phyloP scores from a whole-genome alignment of 2,113 vertebrate species.

The Lota lota region DNA sequence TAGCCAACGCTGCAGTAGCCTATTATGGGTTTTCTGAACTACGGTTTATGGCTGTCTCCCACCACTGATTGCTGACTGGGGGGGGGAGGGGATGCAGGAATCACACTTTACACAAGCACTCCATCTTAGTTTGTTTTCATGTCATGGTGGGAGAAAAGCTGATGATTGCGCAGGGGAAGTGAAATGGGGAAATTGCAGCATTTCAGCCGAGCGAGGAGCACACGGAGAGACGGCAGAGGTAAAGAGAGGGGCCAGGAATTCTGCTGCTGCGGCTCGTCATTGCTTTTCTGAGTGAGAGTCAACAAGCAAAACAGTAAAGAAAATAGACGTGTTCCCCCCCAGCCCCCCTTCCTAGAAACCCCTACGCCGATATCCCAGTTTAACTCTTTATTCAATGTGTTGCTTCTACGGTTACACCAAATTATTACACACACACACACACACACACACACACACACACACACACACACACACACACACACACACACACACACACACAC shows the following conservation, averaged over 20 bases:
- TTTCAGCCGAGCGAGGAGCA: constrained; percentile 47
- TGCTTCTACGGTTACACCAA: constrained; percentile 7
- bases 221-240: constrained; percentile 38
- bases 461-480: constrained; percentile 1
- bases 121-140: constrained; percentile 66
- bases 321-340: constrained; percentile 27
- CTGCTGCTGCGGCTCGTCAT: constrained; percentile 27
- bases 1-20: constrained; percentile 53
- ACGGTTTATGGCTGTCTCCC: constrained; percentile 59
- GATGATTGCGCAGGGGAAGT: constrained; percentile 50
- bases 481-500: constrained; percentile 2
- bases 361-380: constrained; percentile 36
- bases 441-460: background rate
- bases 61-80: constrained; percentile 61
- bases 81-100: constrained; percentile 23
- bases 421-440: background rate
- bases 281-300: constrained; percentile 31
- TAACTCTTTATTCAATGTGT: constrained; percentile 46
- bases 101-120: constrained; percentile 31
- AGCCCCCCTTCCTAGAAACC: constrained; percentile 22
- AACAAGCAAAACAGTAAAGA: constrained; percentile 46
- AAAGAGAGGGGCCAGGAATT: constrained; percentile 38
- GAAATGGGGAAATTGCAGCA: constrained; percentile 55
- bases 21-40: constrained; percentile 59
- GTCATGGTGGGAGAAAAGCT: constrained; percentile 61